These are phyloP conservation scores for Caenorhabditis sp. DNA, from an alignment of 2,888 invertebrate genomes.

Conservation along the genomic window DNA sequence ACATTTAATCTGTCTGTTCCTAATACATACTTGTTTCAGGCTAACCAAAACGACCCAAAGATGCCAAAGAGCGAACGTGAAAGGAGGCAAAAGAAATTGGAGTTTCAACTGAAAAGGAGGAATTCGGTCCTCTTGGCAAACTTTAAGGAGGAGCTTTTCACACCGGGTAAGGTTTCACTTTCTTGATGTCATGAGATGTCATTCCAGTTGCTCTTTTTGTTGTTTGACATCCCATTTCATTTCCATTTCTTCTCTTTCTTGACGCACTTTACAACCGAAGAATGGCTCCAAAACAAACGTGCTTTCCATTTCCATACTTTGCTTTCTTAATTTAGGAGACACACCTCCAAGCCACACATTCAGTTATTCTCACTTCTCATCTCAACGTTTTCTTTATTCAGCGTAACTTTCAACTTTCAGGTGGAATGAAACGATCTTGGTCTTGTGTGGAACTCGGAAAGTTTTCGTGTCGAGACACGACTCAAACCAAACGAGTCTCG, in stretches of 20 bases:
- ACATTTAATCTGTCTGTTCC: too few species aligned
- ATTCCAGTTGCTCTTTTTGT: slow-evolving; percentile 6
- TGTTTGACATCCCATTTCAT: too few species aligned
- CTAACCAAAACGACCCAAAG: slow-evolving; percentile 47
- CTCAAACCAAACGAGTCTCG: slow-evolving; percentile 48
- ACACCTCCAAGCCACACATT: slow-evolving; percentile 25
- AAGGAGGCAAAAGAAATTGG: slow-evolving; percentile 43
- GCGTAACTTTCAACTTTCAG: slow-evolving; percentile 1
- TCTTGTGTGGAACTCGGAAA: slow-evolving; percentile 52
- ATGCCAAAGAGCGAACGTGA: slow-evolving; percentile 56
- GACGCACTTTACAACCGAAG: slow-evolving; percentile 34
- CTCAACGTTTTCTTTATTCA: too few species aligned
- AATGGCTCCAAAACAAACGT: slow-evolving; percentile 45
- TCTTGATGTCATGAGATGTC: slow-evolving; percentile 2
- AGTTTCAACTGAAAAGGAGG: slow-evolving; percentile 51
- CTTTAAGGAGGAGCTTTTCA: slow-evolving; percentile 33
- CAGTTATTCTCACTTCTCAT: background rate
- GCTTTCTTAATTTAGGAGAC: slow-evolving; percentile 3
- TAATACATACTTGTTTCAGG: slow-evolving; percentile 17
- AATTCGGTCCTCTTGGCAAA: slow-evolving; percentile 59
- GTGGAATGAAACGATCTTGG: slow-evolving; percentile 40
- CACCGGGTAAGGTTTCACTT: slow-evolving; percentile 25
- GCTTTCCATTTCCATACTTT: background rate
- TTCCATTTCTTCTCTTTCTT: background rate
- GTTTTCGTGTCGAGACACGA: slow-evolving; percentile 29